Conservation (phyloP, 2,888 invertebrate species). For the Volucella zonaria region DNA sequence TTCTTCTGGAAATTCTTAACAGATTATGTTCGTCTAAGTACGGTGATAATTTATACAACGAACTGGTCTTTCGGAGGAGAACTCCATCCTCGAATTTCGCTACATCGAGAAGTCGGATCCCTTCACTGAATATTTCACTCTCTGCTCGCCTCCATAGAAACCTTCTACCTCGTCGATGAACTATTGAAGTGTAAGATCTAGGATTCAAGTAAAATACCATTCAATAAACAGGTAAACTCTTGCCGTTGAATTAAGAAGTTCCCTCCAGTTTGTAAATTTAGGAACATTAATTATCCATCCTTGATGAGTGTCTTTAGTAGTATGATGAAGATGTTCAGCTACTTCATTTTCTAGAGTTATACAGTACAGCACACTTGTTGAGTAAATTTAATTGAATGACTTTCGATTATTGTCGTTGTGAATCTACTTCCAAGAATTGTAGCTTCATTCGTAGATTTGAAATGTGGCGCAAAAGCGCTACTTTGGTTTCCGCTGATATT, state of each 20-base stretch:
- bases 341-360: too few species aligned
- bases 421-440: too few species aligned
- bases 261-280: slow-evolving; percentile 21
- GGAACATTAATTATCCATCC: too few species aligned
- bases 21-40: slow-evolving; percentile 31
- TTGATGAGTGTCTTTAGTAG: too few species aligned
- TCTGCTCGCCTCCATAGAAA: slow-evolving; percentile 36
- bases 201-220: slow-evolving; percentile 16
- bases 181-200: not conserved
- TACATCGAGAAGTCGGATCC: slow-evolving; percentile 12
- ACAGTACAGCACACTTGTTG: too few species aligned
- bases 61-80: slow-evolving; percentile 31
- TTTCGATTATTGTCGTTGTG: too few species aligned
- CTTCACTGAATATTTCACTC: slow-evolving; percentile 13
- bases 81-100: slow-evolving; percentile 16
- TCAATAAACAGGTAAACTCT: slow-evolving; percentile 38
- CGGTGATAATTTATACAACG: slow-evolving; percentile 31
- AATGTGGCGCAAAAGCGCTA: too few species aligned
- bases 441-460: too few species aligned
- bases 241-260: slow-evolving; percentile 22
- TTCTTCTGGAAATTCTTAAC: slow-evolving; percentile 26
- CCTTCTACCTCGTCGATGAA: slow-evolving; percentile 30
- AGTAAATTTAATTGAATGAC: too few species aligned
- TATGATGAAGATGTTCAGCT: too few species aligned
- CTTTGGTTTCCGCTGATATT: too few species aligned